phyloP scores from a whole-genome alignment of 2,888 invertebrate genomes.

The Idaea aversata region DNA sequence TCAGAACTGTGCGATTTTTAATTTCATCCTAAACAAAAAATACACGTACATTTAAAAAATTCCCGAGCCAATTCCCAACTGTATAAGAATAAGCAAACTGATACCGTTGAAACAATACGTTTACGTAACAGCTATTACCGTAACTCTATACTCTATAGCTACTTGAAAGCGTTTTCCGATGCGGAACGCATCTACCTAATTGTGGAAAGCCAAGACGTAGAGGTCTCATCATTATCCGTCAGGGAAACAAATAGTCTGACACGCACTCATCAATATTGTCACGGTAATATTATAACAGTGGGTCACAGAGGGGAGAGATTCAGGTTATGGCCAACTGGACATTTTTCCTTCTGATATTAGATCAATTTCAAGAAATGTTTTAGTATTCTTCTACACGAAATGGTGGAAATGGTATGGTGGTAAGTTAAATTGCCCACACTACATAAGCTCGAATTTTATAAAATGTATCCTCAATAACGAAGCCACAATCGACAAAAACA shows the following conservation, averaged over 20 bases:
- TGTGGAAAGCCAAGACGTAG: conserved; percentile 34
- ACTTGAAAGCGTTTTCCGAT: conserved; percentile 27
- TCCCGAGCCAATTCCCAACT: conserved; percentile 1
- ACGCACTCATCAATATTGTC: conserved; percentile 30
- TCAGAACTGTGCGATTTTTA: not conserved
- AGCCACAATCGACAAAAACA: not conserved
- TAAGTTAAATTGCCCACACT: not conserved
- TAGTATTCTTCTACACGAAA: not conserved
- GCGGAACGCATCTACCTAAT: conserved; percentile 31
- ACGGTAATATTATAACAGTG: conserved; percentile 30
- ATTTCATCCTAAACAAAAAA: not conserved
- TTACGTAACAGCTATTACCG: conserved; percentile 22
- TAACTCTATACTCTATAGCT: conserved; percentile 15
- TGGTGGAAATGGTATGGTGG: not conserved
- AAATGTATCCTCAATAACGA: conserved; percentile 8
- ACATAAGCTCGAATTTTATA: not conserved
- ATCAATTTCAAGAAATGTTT: too few relatives aligned
- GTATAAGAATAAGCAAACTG: conserved; percentile 18
- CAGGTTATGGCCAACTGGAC: conserved; percentile 13
- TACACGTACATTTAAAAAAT: not conserved
- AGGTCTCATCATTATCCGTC: conserved; percentile 33
- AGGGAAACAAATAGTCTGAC: conserved; percentile 31
- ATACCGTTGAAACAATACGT: conserved; percentile 25
- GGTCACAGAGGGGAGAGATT: conserved; percentile 14
- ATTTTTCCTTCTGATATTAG: too few relatives aligned